phyloP scores from a whole-genome alignment of 2,888 invertebrate genomes.

The Strigamia transsilvanica region DNA sequence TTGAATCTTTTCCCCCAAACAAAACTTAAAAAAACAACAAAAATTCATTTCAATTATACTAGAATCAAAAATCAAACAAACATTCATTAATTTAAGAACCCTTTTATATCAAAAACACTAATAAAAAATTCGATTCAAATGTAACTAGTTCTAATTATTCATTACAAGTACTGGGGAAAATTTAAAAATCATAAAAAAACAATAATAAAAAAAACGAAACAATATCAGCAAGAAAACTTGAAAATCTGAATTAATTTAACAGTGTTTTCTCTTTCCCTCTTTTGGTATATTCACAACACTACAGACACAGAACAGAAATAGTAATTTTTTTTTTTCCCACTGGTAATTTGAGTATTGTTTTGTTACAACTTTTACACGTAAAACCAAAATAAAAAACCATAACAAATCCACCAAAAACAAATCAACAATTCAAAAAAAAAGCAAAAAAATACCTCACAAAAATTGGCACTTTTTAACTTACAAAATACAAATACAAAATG shows the following conservation, averaged over 20 bases:
- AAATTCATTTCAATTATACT: neutral
- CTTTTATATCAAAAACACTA: neutral
- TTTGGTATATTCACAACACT: neutral
- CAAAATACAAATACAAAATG: too few species aligned
- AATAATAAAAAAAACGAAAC: constrained; percentile 6
- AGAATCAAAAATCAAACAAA: constrained; percentile 1
- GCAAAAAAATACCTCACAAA: too few species aligned
- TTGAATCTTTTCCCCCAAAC: neutral
- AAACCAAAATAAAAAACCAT: neutral
- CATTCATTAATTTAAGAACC: neutral
- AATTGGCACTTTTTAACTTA: too few species aligned
- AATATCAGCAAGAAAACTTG: neutral
- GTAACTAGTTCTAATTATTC: neutral
- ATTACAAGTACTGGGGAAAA: neutral
- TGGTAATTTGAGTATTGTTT: neutral
- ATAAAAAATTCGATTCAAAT: constrained; percentile 11
- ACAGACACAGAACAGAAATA: neutral
- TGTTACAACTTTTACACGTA: neutral
- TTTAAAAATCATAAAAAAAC: neutral
- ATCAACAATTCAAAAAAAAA: neutral
- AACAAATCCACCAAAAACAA: neutral
- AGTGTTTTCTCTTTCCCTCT: neutral
- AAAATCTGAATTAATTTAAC: neutral
- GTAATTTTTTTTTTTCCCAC: neutral
- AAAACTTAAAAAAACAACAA: neutral